Percentiles rank a stretch among this genome's conserved stretches.
These are phyloP conservation scores for Sycophaga agraensis DNA, from an alignment of 1,140 invertebrate genomes.

Conservation along the genomic window DNA sequence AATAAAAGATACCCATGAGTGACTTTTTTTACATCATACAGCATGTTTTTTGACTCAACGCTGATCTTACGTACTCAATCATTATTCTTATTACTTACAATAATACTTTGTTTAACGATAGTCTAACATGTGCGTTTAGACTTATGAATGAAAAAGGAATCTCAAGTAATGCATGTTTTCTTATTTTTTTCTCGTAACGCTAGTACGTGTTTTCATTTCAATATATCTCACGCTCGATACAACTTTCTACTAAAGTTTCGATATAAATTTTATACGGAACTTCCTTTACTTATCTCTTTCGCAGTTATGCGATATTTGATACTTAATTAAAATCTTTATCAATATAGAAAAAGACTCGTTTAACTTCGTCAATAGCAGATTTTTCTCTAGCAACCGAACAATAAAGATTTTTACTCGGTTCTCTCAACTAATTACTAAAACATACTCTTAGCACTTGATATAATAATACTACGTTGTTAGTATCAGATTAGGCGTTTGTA, in stretches of 20 bases:
- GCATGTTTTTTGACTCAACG: not conserved
- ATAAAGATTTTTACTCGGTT: constrained; percentile 2
- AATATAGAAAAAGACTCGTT: constrained; percentile 25
- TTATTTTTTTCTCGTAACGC: constrained; percentile 15
- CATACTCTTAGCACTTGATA: constrained; percentile 19
- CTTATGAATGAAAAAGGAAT: constrained; percentile 15
- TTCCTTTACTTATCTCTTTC: constrained; percentile 12
- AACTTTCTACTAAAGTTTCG: constrained; percentile 24
- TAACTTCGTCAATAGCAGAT: constrained; percentile 20
- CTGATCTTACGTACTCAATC: constrained; percentile 14
- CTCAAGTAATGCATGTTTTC: constrained; percentile 1
- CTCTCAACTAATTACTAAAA: constrained; percentile 18
- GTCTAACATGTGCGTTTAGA: constrained; percentile 27
- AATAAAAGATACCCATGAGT: constrained; percentile 13
- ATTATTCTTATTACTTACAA: constrained; percentile 17
- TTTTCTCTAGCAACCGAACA: constrained; percentile 17
- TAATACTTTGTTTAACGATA: constrained; percentile 17
- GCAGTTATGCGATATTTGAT: constrained; percentile 15
- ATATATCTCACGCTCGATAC: constrained; percentile 24
- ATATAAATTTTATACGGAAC: constrained; percentile 21
- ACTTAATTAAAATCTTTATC: constrained; percentile 23
- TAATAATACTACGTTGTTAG: constrained; percentile 21
- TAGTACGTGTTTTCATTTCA: constrained; percentile 25
- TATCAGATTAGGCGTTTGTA: constrained; percentile 30
- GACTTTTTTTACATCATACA: not conserved